Percentiles rank a stretch among this genome's conserved stretches.
Conservation (phyloP, 30 jellyfish, hydroid and myxozoan species). For the Aurelia aurita region DNA sequence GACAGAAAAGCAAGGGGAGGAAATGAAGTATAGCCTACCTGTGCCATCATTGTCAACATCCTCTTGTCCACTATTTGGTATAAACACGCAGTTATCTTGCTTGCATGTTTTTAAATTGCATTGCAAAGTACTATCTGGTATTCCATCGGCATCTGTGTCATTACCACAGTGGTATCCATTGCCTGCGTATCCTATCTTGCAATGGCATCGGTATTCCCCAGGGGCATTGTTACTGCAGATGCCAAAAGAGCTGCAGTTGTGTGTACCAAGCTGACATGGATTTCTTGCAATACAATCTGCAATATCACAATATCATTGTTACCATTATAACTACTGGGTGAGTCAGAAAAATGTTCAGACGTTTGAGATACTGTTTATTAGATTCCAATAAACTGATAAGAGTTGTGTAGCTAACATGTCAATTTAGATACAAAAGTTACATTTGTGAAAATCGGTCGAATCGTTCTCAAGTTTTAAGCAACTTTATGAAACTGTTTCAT, state of each 20-base stretch:
- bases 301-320: too few relatives aligned
- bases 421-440: too few relatives aligned
- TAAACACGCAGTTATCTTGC: slow-evolving; percentile 57
- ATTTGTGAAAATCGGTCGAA: not conserved
- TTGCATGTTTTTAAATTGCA: slow-evolving; percentile 46
- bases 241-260: slow-evolving; percentile 64
- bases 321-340: too few relatives aligned
- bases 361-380: not conserved
- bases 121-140: slow-evolving; percentile 36
- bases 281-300: slow-evolving; percentile 40
- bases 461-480: too few relatives aligned
- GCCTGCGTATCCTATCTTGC: slow-evolving; percentile 63
- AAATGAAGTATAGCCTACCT: not conserved
- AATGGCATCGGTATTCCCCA: slow-evolving; percentile 20
- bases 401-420: too few relatives aligned
- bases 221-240: slow-evolving; percentile 22
- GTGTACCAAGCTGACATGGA: slow-evolving; percentile 30
- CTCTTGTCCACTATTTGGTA: slow-evolving; percentile 79
- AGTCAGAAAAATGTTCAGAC: not conserved
- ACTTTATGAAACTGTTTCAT: too few relatives aligned
- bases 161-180: slow-evolving; percentile 50
- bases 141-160: slow-evolving; percentile 72
- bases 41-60: slow-evolving; percentile 67
- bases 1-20: too few relatives aligned
- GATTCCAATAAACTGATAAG: too few relatives aligned